Evolutionary conservation across 2,888 invertebrate species (phyloP).

Genomic region (Idaea straminata): DNA sequence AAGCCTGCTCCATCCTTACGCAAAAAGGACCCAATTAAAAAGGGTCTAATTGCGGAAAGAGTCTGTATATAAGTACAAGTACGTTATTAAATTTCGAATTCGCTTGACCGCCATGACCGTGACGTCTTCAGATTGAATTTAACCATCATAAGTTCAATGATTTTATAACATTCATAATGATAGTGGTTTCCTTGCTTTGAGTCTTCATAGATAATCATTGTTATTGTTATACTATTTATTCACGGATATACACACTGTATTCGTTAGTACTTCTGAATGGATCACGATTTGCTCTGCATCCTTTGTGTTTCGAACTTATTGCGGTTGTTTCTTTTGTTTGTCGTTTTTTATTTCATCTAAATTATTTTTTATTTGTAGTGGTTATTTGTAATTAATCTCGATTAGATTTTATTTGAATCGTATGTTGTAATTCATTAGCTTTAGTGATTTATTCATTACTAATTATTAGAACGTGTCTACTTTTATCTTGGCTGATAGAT

Average conservation of each 20-base stretch:
- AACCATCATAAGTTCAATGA: slow-evolving; percentile 41
- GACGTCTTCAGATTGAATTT: slow-evolving; percentile 35
- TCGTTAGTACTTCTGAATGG: background rate
- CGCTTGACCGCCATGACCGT: slow-evolving; percentile 41
- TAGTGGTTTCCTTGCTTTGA: slow-evolving; percentile 32
- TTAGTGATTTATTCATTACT: background rate
- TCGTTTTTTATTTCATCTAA: background rate
- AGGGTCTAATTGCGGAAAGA: no score
- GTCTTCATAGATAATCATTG: slow-evolving; percentile 10
- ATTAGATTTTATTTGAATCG: background rate
- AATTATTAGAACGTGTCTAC: no score
- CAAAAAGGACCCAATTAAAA: no score
- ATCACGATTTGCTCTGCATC: background rate
- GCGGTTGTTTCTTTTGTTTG: background rate
- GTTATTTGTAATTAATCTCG: background rate
- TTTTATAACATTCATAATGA: slow-evolving; percentile 31
- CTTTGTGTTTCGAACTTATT: background rate
- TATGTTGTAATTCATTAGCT: background rate
- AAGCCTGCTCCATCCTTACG: no score
- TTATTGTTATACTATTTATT: background rate
- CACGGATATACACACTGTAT: background rate
- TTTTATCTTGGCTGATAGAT: no score
- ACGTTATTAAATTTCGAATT: slow-evolving; percentile 28
- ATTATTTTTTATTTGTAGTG: background rate
- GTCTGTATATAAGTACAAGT: no score